A percentile compares a stretch with the other conserved stretches of the same genome.
Conservation (phyloP, 2,888 invertebrate species). For the Cremastobaeus sp. region DNA sequence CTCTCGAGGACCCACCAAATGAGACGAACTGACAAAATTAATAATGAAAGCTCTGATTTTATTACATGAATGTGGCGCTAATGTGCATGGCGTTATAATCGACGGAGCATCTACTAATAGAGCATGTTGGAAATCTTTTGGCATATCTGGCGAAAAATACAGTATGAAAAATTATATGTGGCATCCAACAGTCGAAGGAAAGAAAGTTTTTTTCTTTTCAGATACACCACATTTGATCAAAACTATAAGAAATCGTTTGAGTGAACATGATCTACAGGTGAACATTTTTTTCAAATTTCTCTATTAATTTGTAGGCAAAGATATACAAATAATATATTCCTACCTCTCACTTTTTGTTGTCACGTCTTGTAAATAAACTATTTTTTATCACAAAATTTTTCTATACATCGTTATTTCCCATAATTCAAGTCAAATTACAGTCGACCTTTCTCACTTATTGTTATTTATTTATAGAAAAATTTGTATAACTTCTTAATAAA, state of each 20-base stretch:
- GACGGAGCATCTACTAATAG: slow-evolving; percentile 58
- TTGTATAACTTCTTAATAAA: no score
- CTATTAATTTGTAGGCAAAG: no score
- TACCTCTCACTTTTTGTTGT: background rate
- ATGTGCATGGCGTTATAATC: slow-evolving; percentile 54
- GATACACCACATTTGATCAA: slow-evolving; percentile 55
- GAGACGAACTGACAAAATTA: slow-evolving; percentile 46
- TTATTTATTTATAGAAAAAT: no score
- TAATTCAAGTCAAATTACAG: no score
- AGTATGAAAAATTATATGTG: slow-evolving; percentile 37
- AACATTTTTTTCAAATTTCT: background rate
- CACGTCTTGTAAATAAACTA: no score
- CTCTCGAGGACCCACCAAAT: slow-evolving; percentile 41
- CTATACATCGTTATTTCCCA: no score
- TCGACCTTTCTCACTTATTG: no score
- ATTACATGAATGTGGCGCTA: slow-evolving; percentile 56
- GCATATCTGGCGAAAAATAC: slow-evolving; percentile 30
- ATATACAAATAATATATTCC: background rate
- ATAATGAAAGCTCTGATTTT: slow-evolving; percentile 50
- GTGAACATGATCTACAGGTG: background rate
- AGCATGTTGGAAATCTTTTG: slow-evolving; percentile 50
- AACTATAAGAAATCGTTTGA: slow-evolving; percentile 57
- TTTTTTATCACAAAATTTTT: no score
- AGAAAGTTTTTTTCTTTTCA: slow-evolving; percentile 46
- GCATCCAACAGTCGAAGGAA: slow-evolving; percentile 51